Evolutionary conservation across 2,113 vertebrate species (phyloP).

Genomic region (Melanostigma gelatinosum): DNA sequence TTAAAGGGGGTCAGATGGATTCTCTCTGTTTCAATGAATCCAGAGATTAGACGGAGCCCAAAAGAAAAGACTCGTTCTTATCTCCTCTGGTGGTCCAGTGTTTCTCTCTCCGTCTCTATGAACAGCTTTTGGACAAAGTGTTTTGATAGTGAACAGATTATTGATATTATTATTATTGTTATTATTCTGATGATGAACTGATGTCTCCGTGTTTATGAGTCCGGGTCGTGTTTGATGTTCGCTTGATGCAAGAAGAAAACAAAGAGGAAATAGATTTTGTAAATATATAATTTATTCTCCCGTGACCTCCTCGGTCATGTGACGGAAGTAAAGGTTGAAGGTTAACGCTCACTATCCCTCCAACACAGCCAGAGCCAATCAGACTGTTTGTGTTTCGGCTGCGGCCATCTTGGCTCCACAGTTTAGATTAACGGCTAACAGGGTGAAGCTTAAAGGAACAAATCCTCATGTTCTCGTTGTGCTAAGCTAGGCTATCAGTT

Average conservation of each 20-base stretch:
- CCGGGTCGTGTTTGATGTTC: constrained; percentile 77
- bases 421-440: not conserved
- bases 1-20: not conserved
- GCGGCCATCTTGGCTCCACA: constrained; percentile 35
- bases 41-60: constrained; percentile 39
- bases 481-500: not conserved
- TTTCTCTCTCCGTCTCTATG: constrained; percentile 59
- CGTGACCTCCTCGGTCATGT: constrained; percentile 62
- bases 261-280: constrained; percentile 75
- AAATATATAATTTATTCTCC: constrained; percentile 86
- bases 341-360: constrained; percentile 18
- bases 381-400: constrained; percentile 10
- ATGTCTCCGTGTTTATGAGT: constrained; percentile 70
- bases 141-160: constrained; percentile 74
- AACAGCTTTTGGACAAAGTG: constrained; percentile 63
- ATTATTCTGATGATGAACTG: constrained; percentile 31
- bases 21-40: constrained; percentile 5
- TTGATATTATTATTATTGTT: constrained; percentile 55
- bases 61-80: constrained; percentile 38
- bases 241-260: constrained; percentile 70
- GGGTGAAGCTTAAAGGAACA: constrained; percentile 45
- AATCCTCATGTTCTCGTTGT: not conserved
- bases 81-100: constrained; percentile 42
- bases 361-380: constrained; percentile 35
- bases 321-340: constrained; percentile 62